Conservation (phyloP, 2,888 invertebrate species). For the Torymus tubicola region DNA sequence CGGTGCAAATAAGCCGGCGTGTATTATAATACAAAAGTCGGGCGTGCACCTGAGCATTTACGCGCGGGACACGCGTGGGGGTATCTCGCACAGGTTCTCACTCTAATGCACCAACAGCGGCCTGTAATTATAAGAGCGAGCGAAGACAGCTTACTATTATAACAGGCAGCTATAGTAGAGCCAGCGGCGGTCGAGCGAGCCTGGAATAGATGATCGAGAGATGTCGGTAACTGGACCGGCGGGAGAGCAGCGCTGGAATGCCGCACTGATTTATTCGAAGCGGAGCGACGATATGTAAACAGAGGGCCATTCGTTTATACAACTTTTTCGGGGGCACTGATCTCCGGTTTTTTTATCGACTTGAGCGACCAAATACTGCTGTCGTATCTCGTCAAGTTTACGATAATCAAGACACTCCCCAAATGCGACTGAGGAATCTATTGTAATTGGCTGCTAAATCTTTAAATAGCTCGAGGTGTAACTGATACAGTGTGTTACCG, state of each 20-base stretch:
- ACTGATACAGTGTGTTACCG: too few species aligned
- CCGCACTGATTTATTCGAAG: constrained; percentile 27
- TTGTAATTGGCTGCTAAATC: background rate
- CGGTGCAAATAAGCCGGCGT: too few species aligned
- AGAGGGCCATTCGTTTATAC: background rate
- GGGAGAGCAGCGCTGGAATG: constrained; percentile 5
- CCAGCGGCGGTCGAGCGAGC: background rate
- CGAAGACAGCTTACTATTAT: background rate
- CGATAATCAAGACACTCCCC: background rate
- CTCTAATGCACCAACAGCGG: background rate
- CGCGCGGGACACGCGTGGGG: too few species aligned
- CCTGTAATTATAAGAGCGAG: constrained; percentile 28
- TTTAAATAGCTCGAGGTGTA: too few species aligned
- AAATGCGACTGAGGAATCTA: background rate
- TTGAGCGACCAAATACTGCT: background rate
- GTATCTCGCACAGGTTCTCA: too few species aligned
- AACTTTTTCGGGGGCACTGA: too few species aligned
- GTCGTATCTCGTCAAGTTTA: constrained; percentile 9
- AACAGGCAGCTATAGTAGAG: too few species aligned
- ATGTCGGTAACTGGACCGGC: constrained; percentile 42
- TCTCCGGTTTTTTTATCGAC: background rate
- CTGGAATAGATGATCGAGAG: constrained; percentile 30
- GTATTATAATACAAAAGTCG: too few species aligned
- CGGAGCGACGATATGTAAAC: constrained; percentile 16
- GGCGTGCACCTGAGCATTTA: too few species aligned